Percentiles rank a stretch among this genome's conserved stretches.
These are phyloP conservation scores for Drosophila recens DNA, from an alignment of 2,888 invertebrate species.

Conservation along the genomic window DNA sequence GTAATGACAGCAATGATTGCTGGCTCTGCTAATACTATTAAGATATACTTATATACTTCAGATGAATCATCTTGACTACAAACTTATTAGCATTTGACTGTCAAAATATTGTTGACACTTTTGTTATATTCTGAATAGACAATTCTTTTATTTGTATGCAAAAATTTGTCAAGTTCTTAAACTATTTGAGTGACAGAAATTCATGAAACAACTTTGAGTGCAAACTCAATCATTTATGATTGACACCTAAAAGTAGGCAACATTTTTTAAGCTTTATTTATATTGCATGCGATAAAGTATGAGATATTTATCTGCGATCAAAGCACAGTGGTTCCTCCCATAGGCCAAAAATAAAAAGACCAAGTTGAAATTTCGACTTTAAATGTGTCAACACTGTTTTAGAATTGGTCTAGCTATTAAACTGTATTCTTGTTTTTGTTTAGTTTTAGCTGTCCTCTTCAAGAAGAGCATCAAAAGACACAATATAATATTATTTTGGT, in stretches of 20 bases:
- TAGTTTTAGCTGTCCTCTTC: too few relatives aligned
- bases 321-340: too few relatives aligned
- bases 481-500: too few relatives aligned
- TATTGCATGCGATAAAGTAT: constrained; percentile 8
- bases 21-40: neutral
- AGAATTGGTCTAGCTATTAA: too few relatives aligned
- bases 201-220: neutral
- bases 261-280: neutral
- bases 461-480: too few relatives aligned
- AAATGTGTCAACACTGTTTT: too few relatives aligned
- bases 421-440: too few relatives aligned
- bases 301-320: neutral
- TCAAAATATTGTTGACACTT: constrained; percentile 33
- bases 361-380: too few relatives aligned
- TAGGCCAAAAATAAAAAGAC: too few relatives aligned
- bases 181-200: neutral
- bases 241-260: constrained; percentile 39
- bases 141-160: constrained; percentile 2
- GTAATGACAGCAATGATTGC: constrained; percentile 2
- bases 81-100: constrained; percentile 38
- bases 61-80: constrained; percentile 32
- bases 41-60: too few relatives aligned
- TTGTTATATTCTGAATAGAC: constrained; percentile 18
- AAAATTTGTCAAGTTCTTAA: constrained; percentile 10
- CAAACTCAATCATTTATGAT: constrained; percentile 6